Percentiles rank a stretch among this genome's conserved stretches.
These are phyloP conservation scores for Conger conger DNA, from an alignment of 2,113 vertebrate genomes.

Conservation along the genomic window DNA sequence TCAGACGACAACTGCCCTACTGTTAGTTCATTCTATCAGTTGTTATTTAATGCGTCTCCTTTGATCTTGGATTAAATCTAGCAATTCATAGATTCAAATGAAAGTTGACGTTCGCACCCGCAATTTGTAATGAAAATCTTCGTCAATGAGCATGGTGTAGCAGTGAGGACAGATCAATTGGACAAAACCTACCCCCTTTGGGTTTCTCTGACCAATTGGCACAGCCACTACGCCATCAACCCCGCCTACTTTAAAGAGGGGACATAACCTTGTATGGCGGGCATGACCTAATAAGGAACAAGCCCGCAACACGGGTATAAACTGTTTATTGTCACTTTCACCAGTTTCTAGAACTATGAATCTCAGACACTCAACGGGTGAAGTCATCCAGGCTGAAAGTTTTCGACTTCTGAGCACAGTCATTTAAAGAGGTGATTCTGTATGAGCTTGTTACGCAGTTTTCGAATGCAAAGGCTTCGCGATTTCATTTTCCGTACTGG, in stretches of 20 bases:
- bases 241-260: slow-evolving; percentile 37
- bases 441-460: slow-evolving; percentile 28
- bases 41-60: not conserved
- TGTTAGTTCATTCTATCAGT: not conserved
- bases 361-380: slow-evolving; percentile 50
- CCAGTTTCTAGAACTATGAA: slow-evolving; percentile 56
- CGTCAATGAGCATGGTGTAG: slow-evolving; percentile 43
- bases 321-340: slow-evolving; percentile 69
- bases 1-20: not conserved
- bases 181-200: slow-evolving; percentile 27
- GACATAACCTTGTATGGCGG: slow-evolving; percentile 59
- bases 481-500: slow-evolving; percentile 3
- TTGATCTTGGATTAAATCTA: not conserved
- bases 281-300: slow-evolving; percentile 64
- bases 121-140: slow-evolving; percentile 23
- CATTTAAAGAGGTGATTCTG: slow-evolving; percentile 16
- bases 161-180: slow-evolving; percentile 48
- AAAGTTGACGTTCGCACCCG: not conserved
- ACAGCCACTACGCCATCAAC: not conserved
- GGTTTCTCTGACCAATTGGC: slow-evolving; percentile 53
- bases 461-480: not conserved
- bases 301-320: slow-evolving; percentile 41
- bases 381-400: slow-evolving; percentile 35
- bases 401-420: slow-evolving; percentile 30
- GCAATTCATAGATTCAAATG: not conserved